Evolutionary conservation across 2,888 invertebrate species (phyloP).

Genomic region (Drosophila conformis): DNA sequence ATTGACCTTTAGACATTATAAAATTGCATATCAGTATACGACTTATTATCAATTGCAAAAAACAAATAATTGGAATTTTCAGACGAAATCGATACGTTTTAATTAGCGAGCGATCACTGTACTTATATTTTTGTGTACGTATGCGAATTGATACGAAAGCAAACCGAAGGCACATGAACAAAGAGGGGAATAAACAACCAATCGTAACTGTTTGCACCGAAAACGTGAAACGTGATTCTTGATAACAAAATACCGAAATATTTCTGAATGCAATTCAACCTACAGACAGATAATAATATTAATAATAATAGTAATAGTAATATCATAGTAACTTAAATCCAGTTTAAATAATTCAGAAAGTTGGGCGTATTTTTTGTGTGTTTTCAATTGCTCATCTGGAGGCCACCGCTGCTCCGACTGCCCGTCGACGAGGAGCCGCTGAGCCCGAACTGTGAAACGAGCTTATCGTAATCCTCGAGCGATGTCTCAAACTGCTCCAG

Average conservation of each 20-base stretch:
- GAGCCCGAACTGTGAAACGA: constrained; percentile 83
- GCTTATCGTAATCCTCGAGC: constrained; percentile 84
- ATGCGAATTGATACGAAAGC: constrained; percentile 32
- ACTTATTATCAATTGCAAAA: not conserved
- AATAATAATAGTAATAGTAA: constrained; percentile 12
- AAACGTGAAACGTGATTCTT: constrained; percentile 26
- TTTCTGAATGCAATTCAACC: constrained; percentile 15
- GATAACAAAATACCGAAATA: constrained; percentile 40
- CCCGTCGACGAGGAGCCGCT: constrained; percentile 81
- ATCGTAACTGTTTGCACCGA: constrained; percentile 38
- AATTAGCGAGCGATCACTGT: constrained; percentile 1
- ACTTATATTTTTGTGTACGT: constrained; percentile 19
- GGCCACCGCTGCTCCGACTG: constrained; percentile 81
- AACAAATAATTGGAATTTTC: not conserved
- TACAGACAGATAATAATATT: constrained; percentile 6
- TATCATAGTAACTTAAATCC: constrained; percentile 58
- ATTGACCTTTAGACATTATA: not conserved
- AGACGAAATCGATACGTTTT: not conserved
- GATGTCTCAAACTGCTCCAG: constrained; percentile 85
- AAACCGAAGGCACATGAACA: constrained; percentile 71
- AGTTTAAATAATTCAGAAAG: constrained; percentile 30
- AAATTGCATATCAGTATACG: not conserved
- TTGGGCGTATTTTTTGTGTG: not conserved
- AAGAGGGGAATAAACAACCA: constrained; percentile 63
- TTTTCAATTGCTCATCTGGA: constrained; percentile 80